These are phyloP conservation scores for Astyanax mexicanus DNA, from an alignment of 2,797 vertebrate species.

Conservation along the genomic window DNA sequence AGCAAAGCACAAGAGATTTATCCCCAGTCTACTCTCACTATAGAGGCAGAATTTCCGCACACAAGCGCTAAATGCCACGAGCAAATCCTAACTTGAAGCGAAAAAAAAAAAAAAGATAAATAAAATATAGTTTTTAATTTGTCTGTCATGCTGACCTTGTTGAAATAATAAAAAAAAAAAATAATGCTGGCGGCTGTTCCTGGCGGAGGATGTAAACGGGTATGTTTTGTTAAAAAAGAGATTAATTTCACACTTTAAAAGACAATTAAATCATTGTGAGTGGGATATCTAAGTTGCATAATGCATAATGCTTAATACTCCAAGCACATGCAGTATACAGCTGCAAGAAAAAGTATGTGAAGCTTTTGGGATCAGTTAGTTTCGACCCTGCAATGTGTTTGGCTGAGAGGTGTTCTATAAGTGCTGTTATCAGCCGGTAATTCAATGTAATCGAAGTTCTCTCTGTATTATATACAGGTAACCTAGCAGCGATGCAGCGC, in stretches of 20 bases:
- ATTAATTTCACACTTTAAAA: background rate
- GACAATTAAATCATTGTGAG: background rate
- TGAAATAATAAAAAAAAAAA: too few species aligned
- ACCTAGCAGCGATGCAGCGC: too few species aligned
- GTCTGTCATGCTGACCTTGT: background rate
- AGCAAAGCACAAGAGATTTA: constrained; percentile 17
- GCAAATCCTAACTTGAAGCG: background rate
- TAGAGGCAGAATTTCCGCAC: background rate
- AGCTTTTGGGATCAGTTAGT: too few species aligned
- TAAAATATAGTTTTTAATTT: background rate
- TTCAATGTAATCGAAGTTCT: too few species aligned
- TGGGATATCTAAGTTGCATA: background rate
- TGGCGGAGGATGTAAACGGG: too few species aligned
- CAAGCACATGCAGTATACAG: too few species aligned
- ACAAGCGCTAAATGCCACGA: background rate
- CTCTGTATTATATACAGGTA: too few species aligned
- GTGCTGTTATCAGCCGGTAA: too few species aligned
- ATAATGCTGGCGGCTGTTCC: background rate
- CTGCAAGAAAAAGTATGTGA: too few species aligned
- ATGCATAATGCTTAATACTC: too few species aligned
- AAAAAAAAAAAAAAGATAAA: background rate
- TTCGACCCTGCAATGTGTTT: too few species aligned
- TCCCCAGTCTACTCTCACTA: constrained; percentile 5
- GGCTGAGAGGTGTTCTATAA: too few species aligned
- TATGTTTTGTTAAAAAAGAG: background rate